Evolutionary conservation across 2,797 vertebrate species (phyloP).

Genomic region (Lagocephalus sceleratus): DNA sequence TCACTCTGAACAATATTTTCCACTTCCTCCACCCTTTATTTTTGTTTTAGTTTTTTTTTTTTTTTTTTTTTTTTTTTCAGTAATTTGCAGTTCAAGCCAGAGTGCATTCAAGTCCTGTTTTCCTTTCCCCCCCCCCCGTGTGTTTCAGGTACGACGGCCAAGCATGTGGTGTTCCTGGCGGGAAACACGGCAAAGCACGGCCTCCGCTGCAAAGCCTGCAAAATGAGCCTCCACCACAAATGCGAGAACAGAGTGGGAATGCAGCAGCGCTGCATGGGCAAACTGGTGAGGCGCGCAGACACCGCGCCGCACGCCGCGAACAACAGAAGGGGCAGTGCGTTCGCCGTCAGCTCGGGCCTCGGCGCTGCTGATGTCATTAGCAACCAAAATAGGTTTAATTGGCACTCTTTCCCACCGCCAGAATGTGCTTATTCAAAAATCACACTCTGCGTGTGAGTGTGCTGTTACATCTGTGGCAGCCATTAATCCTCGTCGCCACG

Average conservation of each 20-base stretch:
- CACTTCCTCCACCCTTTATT: constrained; percentile 20
- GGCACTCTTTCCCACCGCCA: constrained; percentile 45
- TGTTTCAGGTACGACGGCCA: constrained; percentile 72
- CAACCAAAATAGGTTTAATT: constrained; percentile 35
- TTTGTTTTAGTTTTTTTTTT: constrained; percentile 25
- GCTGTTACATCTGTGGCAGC: constrained; percentile 54
- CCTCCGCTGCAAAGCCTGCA: constrained; percentile 96
- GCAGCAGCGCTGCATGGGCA: constrained; percentile 94
- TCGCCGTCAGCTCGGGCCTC: constrained; percentile 6
- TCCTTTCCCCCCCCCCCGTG: constrained; percentile 14
- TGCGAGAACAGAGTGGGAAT: constrained; percentile 84
- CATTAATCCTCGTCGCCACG: constrained; percentile 51
- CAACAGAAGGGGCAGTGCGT: background rate
- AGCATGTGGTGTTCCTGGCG: constrained; percentile 76
- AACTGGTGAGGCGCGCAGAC: constrained; percentile 85
- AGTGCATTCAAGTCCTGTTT: constrained; percentile 9
- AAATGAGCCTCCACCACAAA: constrained; percentile 99
- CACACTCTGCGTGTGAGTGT: constrained; percentile 59
- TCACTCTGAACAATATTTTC: constrained; percentile 19
- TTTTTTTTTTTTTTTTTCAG: constrained; percentile 20
- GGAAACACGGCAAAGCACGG: constrained; percentile 94
- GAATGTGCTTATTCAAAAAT: constrained; percentile 68
- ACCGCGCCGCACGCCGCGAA: background rate
- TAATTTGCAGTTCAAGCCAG: constrained; percentile 2
- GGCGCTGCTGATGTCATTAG: constrained; percentile 23